These are phyloP conservation scores for Agrochola litura DNA, from an alignment of 2,888 invertebrate species.

Conservation along the genomic window DNA sequence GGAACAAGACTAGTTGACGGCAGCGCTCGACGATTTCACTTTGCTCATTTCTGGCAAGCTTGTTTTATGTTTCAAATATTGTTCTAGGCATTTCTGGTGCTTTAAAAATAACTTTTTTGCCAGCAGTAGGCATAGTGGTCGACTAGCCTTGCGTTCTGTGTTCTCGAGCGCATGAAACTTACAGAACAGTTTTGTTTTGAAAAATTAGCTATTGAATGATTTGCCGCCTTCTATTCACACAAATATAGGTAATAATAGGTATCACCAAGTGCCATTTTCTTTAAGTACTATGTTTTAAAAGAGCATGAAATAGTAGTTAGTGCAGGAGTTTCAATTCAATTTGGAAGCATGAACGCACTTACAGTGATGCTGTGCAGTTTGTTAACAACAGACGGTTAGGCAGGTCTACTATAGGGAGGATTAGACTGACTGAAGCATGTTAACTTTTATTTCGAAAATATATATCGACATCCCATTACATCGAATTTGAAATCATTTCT, in stretches of 20 bases:
- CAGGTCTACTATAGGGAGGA: slow-evolving; percentile 42
- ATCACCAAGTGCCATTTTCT: slow-evolving; percentile 3
- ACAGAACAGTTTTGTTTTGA: slow-evolving; percentile 26
- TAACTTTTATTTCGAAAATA: slow-evolving; percentile 59
- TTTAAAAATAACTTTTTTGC: background rate
- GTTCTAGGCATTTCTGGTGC: background rate
- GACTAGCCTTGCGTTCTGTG: slow-evolving; percentile 5
- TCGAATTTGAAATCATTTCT: slow-evolving; percentile 67
- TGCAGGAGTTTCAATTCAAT: slow-evolving; percentile 61
- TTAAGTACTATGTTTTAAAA: slow-evolving; percentile 24
- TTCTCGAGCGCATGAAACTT: slow-evolving; percentile 40
- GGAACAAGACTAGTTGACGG: background rate
- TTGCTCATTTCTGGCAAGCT: slow-evolving; percentile 30
- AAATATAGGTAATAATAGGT: background rate
- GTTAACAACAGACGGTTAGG: slow-evolving; percentile 48
- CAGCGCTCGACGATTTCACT: background rate
- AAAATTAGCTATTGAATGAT: slow-evolving; percentile 31
- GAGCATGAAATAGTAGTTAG: slow-evolving; percentile 72
- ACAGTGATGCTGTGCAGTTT: slow-evolving; percentile 70
- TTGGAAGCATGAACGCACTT: slow-evolving; percentile 73
- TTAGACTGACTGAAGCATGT: slow-evolving; percentile 86
- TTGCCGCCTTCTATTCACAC: slow-evolving; percentile 36
- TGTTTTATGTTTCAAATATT: background rate
- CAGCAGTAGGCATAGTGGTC: slow-evolving; percentile 30
- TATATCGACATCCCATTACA: slow-evolving; percentile 65